Conservation (phyloP, 1,140 invertebrate genomes). For the Oryzaephilus surinamensis region DNA sequence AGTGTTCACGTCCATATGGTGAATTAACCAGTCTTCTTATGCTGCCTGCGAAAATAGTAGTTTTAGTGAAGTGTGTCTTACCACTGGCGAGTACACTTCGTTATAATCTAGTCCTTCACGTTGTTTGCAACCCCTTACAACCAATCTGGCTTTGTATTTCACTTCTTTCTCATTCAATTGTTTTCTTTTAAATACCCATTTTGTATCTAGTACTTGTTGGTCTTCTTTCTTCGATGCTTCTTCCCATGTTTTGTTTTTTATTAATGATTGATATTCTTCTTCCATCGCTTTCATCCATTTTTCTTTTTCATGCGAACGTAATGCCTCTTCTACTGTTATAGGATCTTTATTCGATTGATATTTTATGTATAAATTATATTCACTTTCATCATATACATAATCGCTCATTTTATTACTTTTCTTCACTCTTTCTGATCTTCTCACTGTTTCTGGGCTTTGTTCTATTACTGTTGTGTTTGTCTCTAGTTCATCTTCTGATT, state of each 20-base stretch:
- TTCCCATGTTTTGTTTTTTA: conserved; percentile 26
- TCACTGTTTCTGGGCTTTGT: too few species aligned
- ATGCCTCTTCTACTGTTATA: conserved; percentile 9
- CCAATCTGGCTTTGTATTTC: conserved; percentile 35
- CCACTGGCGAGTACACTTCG: too few species aligned
- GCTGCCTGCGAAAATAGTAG: conserved; percentile 32
- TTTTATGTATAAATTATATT: too few species aligned
- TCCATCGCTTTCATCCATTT: conserved; percentile 19
- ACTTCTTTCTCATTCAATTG: conserved; percentile 21
- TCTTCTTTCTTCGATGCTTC: conserved; percentile 22
- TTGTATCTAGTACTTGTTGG: conserved; percentile 22
- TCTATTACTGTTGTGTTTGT: too few species aligned
- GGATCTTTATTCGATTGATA: conserved; percentile 1
- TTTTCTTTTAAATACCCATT: conserved; percentile 36
- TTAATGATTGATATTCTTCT: conserved; percentile 16
- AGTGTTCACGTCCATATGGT: conserved; percentile 27
- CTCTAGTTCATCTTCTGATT: too few species aligned
- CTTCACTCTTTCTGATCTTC: too few species aligned
- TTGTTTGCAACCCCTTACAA: conserved; percentile 37
- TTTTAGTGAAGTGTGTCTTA: conserved; percentile 29
- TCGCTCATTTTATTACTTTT: too few species aligned
- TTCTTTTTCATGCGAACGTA: conserved; percentile 8
- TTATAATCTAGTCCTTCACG: conserved; percentile 29
- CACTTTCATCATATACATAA: too few species aligned
- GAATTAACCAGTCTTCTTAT: conserved; percentile 7